Conservation (phyloP, 2,113 vertebrate genomes). For the Urocynchramus pylzowi region DNA sequence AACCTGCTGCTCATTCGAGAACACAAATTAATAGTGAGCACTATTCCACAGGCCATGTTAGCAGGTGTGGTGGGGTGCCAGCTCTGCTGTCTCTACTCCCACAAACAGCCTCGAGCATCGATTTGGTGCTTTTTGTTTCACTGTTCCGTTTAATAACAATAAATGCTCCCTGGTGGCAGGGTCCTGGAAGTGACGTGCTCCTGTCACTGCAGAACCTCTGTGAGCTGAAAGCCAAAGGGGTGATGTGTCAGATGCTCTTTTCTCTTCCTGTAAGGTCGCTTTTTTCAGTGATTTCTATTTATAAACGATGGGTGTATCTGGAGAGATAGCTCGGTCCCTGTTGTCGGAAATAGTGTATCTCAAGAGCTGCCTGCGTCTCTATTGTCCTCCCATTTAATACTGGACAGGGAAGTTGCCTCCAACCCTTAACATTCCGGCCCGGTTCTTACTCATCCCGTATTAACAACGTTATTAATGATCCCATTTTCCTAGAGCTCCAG, state of each 20-base stretch:
- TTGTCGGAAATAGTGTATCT: not conserved
- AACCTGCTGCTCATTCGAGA: not conserved
- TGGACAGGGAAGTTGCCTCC: not conserved
- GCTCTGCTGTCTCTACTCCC: not conserved
- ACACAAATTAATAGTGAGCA: not conserved
- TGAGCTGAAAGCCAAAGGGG: not conserved
- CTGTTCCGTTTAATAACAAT: not conserved
- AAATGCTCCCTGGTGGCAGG: not conserved
- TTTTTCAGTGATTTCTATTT: not conserved
- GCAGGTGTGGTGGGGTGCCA: not conserved
- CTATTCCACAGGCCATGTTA: not conserved
- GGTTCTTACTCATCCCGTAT: not conserved
- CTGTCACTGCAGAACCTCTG: not conserved
- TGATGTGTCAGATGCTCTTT: rapidly evolving
- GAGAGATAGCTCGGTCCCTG: rapidly evolving
- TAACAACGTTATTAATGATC: not conserved
- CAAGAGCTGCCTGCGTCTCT: not conserved
- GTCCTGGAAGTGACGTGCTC: not conserved
- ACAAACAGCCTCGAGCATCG: rapidly evolving
- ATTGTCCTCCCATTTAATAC: not conserved
- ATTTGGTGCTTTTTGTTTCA: not conserved
- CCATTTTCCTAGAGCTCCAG: not conserved
- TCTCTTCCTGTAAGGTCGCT: not conserved
- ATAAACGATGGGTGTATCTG: rapidly evolving
- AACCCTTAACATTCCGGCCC: rapidly evolving